Conservation (phyloP, 2,113 vertebrate genomes). For the Nibea coibor region DNA sequence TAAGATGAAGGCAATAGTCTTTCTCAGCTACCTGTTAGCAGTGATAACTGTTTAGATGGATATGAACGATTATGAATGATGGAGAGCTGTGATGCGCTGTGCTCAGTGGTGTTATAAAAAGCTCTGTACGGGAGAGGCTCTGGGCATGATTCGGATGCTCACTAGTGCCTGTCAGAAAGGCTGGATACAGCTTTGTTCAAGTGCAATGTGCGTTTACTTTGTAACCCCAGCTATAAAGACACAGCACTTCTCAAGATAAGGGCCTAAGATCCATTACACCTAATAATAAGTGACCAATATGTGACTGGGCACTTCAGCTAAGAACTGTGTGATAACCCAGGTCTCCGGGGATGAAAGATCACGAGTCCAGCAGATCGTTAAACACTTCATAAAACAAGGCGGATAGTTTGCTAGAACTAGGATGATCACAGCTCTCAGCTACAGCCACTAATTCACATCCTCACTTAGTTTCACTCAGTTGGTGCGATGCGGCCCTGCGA, state of each 20-base stretch:
- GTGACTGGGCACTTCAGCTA: constrained; percentile 3
- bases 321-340: constrained; percentile 9
- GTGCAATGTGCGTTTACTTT: constrained; percentile 18
- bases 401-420: constrained; percentile 13
- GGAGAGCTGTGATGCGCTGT: constrained; percentile 35
- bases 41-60: constrained; percentile 51
- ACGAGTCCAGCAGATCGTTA: constrained; percentile 27
- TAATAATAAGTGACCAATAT: constrained; percentile 31
- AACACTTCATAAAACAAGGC: constrained; percentile 39
- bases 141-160: constrained; percentile 42
- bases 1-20: constrained; percentile 57
- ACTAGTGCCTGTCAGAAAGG: constrained; percentile 41
- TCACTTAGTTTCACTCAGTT: constrained; percentile 25
- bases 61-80: constrained; percentile 50
- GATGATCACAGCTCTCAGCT: constrained; percentile 36
- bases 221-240: constrained; percentile 19
- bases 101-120: constrained; percentile 46
- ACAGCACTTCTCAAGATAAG: constrained; percentile 23
- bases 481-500: constrained; percentile 28
- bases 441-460: constrained; percentile 40
- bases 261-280: constrained; percentile 23
- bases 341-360: constrained; percentile 23
- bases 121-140: constrained; percentile 31
- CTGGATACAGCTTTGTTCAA: constrained; percentile 26
- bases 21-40: constrained; percentile 70